These are phyloP conservation scores for Pelodytes ibericus DNA, from an alignment of 2,797 vertebrate species.

Conservation along the genomic window DNA sequence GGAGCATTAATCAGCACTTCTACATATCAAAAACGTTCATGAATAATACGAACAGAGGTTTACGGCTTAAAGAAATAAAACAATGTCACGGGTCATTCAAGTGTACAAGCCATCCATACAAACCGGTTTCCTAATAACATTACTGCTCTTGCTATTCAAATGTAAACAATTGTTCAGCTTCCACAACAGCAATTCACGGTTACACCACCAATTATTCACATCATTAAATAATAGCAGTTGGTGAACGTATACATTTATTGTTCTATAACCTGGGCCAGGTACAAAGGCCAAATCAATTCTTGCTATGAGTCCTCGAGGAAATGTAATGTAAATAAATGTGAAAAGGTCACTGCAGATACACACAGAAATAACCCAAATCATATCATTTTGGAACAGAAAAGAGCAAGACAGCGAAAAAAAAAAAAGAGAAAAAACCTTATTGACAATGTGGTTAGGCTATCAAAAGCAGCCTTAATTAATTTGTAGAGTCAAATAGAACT, in stretches of 20 bases:
- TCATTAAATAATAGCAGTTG: conserved; percentile 19
- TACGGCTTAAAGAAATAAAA: not conserved
- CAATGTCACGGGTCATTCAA: not conserved
- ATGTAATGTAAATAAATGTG: not conserved
- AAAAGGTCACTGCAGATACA: not conserved
- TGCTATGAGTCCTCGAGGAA: not conserved
- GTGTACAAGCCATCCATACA: conserved; percentile 13
- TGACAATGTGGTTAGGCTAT: no score
- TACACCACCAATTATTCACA: conserved; percentile 30
- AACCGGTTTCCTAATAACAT: not conserved
- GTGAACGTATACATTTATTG: not conserved
- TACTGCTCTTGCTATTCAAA: conserved; percentile 7
- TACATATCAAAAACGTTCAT: conserved; percentile 20
- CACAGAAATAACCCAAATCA: conserved; percentile 5
- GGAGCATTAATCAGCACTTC: not conserved
- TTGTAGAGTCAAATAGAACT: not conserved
- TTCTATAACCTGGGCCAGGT: not conserved
- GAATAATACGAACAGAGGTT: conserved; percentile 10
- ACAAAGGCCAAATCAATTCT: not conserved
- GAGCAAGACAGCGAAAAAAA: not conserved
- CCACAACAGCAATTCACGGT: conserved; percentile 11
- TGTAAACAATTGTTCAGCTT: conserved; percentile 10
- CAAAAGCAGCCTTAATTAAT: not conserved
- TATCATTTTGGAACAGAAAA: not conserved
- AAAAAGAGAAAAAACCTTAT: not conserved